Base-by-base conservation (phyloP, 2,888 invertebrate species). In the Drosophila mulleri region DNA sequence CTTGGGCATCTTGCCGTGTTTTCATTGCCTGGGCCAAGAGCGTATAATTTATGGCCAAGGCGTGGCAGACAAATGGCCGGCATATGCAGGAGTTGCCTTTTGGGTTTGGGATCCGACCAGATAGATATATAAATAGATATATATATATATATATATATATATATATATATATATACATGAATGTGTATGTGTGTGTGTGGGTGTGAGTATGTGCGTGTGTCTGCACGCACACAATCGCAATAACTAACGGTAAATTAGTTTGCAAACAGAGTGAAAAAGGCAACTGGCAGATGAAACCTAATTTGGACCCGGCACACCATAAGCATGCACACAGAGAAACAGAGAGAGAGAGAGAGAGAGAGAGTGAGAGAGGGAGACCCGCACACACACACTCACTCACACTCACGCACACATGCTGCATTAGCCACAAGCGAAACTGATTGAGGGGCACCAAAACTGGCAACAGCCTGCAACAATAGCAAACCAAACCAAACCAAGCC, bases 161-260 rank as follows among this genome's bases (percentile, higher is more conserved):
- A 63, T 57, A 65, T 39, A 56, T n/a, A 63, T 42, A 53, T 32
- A 29, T 23, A 60, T 60, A 66, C 48, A 60, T 44, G 54, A 14
- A 62, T 29, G 57, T 41, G 47, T 47, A 60, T 44, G 41, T 41
- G 16, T 60, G 57, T 42, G 41, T 32, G 35, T 50, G 9, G 11
- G 32, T 35, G 50, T 32, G 67, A 23, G 60, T n/a, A 35, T 39
- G 20, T n/a, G 57, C 45, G 56, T 42, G 63, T 16, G 54, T 59
- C 58, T 37, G 62, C 52, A 52, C 74, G 52, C 80, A 78, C 60
- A 69, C 69, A 54, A 60, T 45, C 53, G 86, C 73, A 76, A 85
- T 88, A 85, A 88, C 88, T 88, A 85, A 86, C 89, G 85, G 83
- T 88, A 85, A 88, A 88, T 88, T 88, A 85, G 89, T 85, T 85